Percentiles rank a stretch among this genome's conserved stretches.
phyloP scores from a whole-genome alignment of 92 coral and sea anemone species.

The Palythoa grandis region DNA sequence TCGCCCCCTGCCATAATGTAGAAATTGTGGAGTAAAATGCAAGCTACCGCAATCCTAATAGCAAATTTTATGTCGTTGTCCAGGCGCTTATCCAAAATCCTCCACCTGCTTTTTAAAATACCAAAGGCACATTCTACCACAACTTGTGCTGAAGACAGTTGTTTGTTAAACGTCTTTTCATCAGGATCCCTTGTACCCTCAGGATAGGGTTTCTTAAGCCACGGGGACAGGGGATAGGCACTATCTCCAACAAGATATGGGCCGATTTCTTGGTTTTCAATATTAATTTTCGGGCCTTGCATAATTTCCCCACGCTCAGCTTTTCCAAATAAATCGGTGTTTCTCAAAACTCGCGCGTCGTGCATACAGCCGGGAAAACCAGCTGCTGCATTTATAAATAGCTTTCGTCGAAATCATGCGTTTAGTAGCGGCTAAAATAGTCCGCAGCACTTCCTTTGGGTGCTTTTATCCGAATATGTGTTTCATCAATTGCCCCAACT shows the following conservation, averaged over 20 bases:
- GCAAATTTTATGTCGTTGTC: constrained; percentile 46
- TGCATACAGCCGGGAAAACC: constrained; percentile 55
- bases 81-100: constrained; percentile 37
- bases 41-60: constrained; percentile 53
- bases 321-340: constrained; percentile 46
- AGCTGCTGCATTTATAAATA: constrained; percentile 53
- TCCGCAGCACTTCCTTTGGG: constrained; percentile 61
- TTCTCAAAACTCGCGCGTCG: constrained; percentile 52
- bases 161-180: constrained; percentile 47
- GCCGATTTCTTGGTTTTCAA: constrained; percentile 44
- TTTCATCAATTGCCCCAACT: constrained; percentile 35
- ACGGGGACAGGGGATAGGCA: constrained; percentile 56
- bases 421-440: constrained; percentile 57
- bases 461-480: constrained; percentile 50
- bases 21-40: constrained; percentile 63
- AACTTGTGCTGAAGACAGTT: constrained; percentile 45
- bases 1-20: constrained; percentile 53
- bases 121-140: constrained; percentile 54
- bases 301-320: constrained; percentile 59
- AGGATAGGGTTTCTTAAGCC: constrained; percentile 51
- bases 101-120: constrained; percentile 39
- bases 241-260: constrained; percentile 59
- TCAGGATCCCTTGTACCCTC: constrained; percentile 47
- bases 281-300: constrained; percentile 40
- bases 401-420: constrained; percentile 55